Evolutionary conservation across 2,888 invertebrate genomes (phyloP).

Genomic region (Gymnosoma rotundatum): DNA sequence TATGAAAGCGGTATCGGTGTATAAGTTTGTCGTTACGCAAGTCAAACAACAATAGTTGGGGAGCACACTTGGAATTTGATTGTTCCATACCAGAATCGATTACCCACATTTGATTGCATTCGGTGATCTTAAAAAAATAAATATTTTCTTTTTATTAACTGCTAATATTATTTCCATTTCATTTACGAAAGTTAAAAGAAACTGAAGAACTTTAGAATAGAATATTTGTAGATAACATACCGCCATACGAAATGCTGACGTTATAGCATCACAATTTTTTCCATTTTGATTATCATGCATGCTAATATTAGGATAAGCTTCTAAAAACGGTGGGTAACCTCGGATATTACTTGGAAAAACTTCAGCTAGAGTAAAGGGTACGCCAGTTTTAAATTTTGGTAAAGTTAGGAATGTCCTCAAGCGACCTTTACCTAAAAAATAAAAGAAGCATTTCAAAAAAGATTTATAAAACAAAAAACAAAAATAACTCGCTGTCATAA

Average conservation of each 20-base stretch:
- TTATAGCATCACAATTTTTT: slow-evolving; percentile 85
- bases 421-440: slow-evolving; percentile 80
- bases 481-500: slow-evolving; percentile 66
- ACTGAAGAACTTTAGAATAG: no score
- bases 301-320: slow-evolving; percentile 86
- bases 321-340: no score
- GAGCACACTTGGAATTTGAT: slow-evolving; percentile 85
- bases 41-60: slow-evolving; percentile 89
- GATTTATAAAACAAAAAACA: slow-evolving; percentile 7
- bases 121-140: slow-evolving; percentile 84
- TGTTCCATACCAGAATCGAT: slow-evolving; percentile 85
- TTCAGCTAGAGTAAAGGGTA: slow-evolving; percentile 88
- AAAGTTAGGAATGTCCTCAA: slow-evolving; percentile 89
- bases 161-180: no score
- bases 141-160: no score
- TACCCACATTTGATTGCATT: slow-evolving; percentile 86
- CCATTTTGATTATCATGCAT: slow-evolving; percentile 85
- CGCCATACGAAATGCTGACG: slow-evolving; percentile 88
- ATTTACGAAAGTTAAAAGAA: no score
- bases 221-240: slow-evolving; percentile 83
- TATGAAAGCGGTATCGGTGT: slow-evolving; percentile 78
- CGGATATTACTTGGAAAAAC: slow-evolving; percentile 74
- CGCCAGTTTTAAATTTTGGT: slow-evolving; percentile 88
- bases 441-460: neutral
- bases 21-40: slow-evolving; percentile 85